Percentiles rank a stretch among this genome's conserved stretches.
Conservation (phyloP, 2,113 vertebrate genomes). For the Formicarius rufipectus region DNA sequence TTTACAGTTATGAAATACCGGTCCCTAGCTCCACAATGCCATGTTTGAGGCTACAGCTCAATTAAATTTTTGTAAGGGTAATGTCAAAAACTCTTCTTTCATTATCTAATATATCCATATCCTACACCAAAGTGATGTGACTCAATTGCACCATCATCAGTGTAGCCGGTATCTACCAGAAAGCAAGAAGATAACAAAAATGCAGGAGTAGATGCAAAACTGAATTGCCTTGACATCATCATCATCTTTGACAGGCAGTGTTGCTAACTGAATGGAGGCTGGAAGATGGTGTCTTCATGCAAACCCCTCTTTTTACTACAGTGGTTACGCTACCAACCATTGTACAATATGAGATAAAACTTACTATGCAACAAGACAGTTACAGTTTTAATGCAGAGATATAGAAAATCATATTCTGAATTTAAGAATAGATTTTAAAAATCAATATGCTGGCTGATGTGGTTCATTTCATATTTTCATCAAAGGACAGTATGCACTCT, state of each 20-base stretch:
- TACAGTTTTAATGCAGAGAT: background rate
- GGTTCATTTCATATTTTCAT: background rate
- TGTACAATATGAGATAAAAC: background rate
- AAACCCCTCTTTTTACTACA: background rate
- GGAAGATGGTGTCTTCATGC: background rate
- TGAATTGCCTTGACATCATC: background rate
- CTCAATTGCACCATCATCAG: background rate
- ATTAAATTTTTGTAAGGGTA: background rate
- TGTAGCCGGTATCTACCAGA: background rate
- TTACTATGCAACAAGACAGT: background rate
- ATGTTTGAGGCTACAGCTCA: background rate
- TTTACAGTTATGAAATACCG: background rate
- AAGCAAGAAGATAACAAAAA: background rate
- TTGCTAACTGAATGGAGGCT: background rate
- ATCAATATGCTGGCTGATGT: background rate
- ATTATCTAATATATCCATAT: background rate
- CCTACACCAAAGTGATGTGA: background rate
- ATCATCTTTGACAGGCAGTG: background rate
- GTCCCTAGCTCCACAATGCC: background rate
- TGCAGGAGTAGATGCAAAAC: background rate
- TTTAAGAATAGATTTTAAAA: background rate
- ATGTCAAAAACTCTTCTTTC: background rate
- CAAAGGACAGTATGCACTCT: background rate
- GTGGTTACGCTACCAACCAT: background rate
- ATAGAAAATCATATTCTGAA: background rate